Evolutionary conservation across 2,797 vertebrate species (phyloP), one percentile per base, ranked within the genome.

Genomic region (Leptoclinus maculatus): DNA sequence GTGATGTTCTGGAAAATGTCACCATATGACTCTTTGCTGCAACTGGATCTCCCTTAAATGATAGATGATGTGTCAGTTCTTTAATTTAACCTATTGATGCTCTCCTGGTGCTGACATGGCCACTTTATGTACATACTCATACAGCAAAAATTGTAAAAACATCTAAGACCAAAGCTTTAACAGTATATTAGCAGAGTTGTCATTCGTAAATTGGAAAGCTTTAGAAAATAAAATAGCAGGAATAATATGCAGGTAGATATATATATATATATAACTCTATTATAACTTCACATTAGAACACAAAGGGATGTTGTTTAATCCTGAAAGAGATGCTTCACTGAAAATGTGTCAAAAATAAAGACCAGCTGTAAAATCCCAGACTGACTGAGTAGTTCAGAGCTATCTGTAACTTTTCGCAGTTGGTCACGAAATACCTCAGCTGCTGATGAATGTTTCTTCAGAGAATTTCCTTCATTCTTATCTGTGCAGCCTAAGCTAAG

Each of bases 331-430:
- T 38, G 38, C 79, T 72, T 83, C 29, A 16, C 71, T 59, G 38
- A 83, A 79, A 76, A 41, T 66, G 75, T 89, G 87, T 83, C 47
- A 86, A 85, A 89, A 76, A 72, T 85, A 54, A 83, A 90, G 85
- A 79, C 67, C 83, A 86, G 82, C 88, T 84, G 83, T 78, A 84
- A 84, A 83, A 66, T 80, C 76, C 74, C 78, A 78, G 70, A 57
- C 73, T 72, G 78, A 82, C 74, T 53, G 65, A 76, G 67, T n/a
- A 59, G 23, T 76, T 85, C 78, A 75, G 87, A 82, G 88, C 72
- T 73, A 66, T 78, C 86, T 89, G 82, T 47, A 81, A 87, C 83
- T 91, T 92, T 93, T 79, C 29, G 74, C 93, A 92, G 80, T 93
- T 86, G 89, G 90, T 92, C 80, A 59, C 32, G 43, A 94, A 91